Evolutionary conservation across 2,797 vertebrate genomes (phyloP).

Genomic region (Macropus fuliginosus): DNA sequence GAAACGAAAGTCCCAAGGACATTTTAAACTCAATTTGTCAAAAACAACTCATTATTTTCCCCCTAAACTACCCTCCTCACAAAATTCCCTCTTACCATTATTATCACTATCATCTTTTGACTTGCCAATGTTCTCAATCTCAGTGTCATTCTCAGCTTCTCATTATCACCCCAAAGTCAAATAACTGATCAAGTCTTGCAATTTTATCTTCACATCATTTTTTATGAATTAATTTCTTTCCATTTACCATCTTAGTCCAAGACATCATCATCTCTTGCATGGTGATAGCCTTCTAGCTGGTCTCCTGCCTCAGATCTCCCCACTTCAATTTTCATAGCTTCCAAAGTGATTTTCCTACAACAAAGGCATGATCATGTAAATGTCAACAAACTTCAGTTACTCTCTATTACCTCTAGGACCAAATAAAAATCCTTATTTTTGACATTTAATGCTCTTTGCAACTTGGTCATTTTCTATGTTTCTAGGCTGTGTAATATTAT

Average conservation of each 20-base stretch:
- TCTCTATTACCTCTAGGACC: background rate
- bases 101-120: background rate
- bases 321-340: background rate
- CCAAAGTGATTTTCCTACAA: background rate
- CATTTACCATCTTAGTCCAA: background rate
- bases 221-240: background rate
- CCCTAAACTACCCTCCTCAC: background rate
- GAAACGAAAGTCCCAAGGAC: background rate
- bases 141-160: background rate
- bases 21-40: background rate
- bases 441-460: background rate
- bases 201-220: background rate
- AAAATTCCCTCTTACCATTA: background rate
- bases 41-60: background rate
- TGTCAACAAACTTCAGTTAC: background rate
- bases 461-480: background rate
- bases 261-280: background rate
- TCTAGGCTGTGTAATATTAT: background rate
- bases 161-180: background rate
- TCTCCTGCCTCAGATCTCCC: background rate
- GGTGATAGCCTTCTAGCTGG: background rate
- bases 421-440: background rate
- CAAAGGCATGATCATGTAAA: background rate
- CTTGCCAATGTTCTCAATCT: background rate
- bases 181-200: background rate